Evolutionary conservation across 2,113 vertebrate species (phyloP).

Genomic region (Brachyhypopomus gauderio): DNA sequence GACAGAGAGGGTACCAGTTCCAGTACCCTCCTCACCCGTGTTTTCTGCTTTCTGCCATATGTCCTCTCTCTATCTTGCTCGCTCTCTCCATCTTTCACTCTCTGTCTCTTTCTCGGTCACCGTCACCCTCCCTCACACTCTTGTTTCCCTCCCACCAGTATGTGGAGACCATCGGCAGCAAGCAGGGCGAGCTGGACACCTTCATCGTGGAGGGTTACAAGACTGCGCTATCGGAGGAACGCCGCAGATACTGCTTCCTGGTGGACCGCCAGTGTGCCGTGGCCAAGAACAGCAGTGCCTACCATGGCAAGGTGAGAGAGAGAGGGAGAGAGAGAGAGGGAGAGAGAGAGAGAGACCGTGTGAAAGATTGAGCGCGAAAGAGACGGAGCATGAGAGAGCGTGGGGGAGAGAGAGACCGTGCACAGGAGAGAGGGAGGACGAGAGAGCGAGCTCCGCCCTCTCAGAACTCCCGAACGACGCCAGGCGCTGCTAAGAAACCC

Average conservation of each 20-base stretch:
- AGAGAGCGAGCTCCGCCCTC: background rate
- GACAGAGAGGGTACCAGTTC: background rate
- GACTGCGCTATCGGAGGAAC: conserved; percentile 91
- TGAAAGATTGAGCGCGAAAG: too few species aligned
- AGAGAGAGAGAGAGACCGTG: too few species aligned
- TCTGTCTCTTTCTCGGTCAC: background rate
- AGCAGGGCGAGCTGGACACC: conserved; percentile 91
- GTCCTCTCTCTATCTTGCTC: too few species aligned
- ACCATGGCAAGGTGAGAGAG: conserved; percentile 89
- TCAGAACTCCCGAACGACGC: background rate
- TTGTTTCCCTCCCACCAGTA: conserved; percentile 71
- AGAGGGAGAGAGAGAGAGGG: background rate
- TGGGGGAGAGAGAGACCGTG: background rate
- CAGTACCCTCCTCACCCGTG: too few species aligned
- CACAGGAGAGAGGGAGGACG: too few species aligned
- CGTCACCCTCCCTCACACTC: background rate
- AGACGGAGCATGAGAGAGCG: conserved; percentile 67
- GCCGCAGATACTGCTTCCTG: conserved; percentile 94
- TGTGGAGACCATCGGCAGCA: conserved; percentile 93
- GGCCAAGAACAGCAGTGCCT: conserved; percentile 89
- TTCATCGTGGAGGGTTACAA: conserved; percentile 93
- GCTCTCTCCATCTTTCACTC: too few species aligned
- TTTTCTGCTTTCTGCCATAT: too few species aligned
- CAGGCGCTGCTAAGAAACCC: background rate
- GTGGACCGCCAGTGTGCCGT: conserved; percentile 96